Conservation (phyloP, 2,797 vertebrate genomes). For the Ctenosaura bakeri region DNA sequence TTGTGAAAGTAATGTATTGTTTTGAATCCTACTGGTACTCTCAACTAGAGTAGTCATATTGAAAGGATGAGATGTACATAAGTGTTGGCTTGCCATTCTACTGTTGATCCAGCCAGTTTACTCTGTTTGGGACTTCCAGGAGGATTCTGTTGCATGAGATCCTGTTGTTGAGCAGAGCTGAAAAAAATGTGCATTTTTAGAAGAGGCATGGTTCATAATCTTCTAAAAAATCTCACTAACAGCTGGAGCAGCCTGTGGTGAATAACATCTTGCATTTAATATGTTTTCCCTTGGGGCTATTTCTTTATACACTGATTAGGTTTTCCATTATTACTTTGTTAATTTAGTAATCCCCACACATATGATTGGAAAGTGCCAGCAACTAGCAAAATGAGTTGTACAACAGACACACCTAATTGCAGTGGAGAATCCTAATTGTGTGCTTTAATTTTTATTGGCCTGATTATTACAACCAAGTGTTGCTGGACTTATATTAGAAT, state of each 20-base stretch:
- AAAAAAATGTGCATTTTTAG: conserved; percentile 56
- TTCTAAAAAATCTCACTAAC: conserved; percentile 49
- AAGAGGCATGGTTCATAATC: conserved; percentile 53
- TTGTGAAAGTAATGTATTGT: no score
- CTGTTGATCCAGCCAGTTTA: background rate
- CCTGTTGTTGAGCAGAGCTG: conserved; percentile 48
- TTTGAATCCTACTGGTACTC: no score
- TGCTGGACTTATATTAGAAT: background rate
- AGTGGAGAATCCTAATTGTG: background rate
- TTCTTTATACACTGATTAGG: conserved; percentile 15
- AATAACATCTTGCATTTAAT: conserved; percentile 32
- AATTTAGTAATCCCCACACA: background rate
- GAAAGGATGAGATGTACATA: no score
- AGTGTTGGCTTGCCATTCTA: no score
- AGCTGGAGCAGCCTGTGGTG: conserved; percentile 51
- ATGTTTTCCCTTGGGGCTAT: conserved; percentile 20
- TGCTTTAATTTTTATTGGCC: background rate
- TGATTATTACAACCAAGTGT: background rate
- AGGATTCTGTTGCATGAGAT: conserved; percentile 14
- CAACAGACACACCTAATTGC: background rate
- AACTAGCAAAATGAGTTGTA: background rate
- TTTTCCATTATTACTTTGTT: background rate
- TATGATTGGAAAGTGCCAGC: background rate
- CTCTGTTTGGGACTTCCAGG: background rate
- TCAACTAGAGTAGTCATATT: no score